phyloP scores from a whole-genome alignment of 2,888 invertebrate genomes.

The Adelognathus sp. region DNA sequence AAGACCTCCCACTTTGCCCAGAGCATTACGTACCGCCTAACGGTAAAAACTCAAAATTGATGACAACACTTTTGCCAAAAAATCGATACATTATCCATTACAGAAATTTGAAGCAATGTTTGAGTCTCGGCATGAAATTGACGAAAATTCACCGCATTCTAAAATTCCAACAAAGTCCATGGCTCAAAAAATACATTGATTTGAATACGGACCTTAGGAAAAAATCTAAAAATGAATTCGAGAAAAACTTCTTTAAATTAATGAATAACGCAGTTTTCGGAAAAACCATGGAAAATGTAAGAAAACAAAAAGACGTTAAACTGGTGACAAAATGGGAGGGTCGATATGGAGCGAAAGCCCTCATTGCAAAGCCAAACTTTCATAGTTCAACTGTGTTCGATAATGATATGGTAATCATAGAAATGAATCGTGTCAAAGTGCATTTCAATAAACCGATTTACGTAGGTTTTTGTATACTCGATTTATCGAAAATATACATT shows the following conservation, averaged over 20 bases:
- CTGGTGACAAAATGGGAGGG: no score
- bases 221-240: not conserved
- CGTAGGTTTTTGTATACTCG: slow-evolving; percentile 25
- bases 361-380: slow-evolving; percentile 74
- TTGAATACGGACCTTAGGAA: slow-evolving; percentile 70
- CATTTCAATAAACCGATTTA: slow-evolving; percentile 56
- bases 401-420: slow-evolving; percentile 74
- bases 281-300: no score
- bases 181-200: slow-evolving; percentile 78
- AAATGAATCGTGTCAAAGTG: slow-evolving; percentile 37
- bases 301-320: no score
- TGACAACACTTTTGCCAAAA: not conserved
- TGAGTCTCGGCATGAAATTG: no score
- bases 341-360: slow-evolving; percentile 54
- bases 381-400: slow-evolving; percentile 69
- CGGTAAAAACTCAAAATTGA: no score
- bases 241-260: slow-evolving; percentile 8
- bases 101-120: no score
- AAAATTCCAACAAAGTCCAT: no score
- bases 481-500: slow-evolving; percentile 46
- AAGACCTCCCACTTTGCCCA: not conserved
- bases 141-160: no score
- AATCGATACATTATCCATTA: slow-evolving; percentile 68
- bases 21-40: no score
- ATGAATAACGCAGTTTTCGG: no score